phyloP scores from a whole-genome alignment of 2,888 invertebrate genomes.

The Tuta absoluta region DNA sequence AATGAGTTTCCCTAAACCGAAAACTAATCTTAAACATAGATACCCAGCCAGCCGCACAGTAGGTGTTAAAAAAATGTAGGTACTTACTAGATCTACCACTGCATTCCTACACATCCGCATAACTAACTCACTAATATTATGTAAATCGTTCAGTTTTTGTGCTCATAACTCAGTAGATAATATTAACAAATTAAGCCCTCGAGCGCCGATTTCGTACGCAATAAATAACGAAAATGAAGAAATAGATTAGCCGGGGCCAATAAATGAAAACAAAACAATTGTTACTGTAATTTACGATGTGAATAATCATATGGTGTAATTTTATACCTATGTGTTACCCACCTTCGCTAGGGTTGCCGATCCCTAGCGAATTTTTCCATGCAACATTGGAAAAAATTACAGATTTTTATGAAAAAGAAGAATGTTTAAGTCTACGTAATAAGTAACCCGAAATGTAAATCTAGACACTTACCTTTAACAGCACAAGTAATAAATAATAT shows the following conservation, averaged over 20 bases:
- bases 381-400: no score
- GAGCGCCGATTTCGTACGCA: constrained; percentile 40
- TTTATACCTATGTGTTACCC: constrained; percentile 31
- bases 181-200: constrained; percentile 42
- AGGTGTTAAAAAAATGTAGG: neutral
- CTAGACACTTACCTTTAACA: no score
- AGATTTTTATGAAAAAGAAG: no score
- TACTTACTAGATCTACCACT: neutral
- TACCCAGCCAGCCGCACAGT: neutral
- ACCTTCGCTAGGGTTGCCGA: no score
- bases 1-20: neutral
- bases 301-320: constrained; percentile 45
- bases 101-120: constrained; percentile 34
- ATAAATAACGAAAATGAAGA: constrained; percentile 52
- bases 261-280: constrained; percentile 45
- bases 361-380: no score
- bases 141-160: constrained; percentile 44
- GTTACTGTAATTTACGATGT: constrained; percentile 50
- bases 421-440: no score
- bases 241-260: constrained; percentile 42
- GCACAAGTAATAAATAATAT: no score
- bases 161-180: constrained; percentile 44
- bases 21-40: neutral
- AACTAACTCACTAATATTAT: constrained; percentile 38
- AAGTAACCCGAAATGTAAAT: no score